phyloP scores from a whole-genome alignment of 2,113 vertebrate species.

The Saguinus imperator region DNA sequence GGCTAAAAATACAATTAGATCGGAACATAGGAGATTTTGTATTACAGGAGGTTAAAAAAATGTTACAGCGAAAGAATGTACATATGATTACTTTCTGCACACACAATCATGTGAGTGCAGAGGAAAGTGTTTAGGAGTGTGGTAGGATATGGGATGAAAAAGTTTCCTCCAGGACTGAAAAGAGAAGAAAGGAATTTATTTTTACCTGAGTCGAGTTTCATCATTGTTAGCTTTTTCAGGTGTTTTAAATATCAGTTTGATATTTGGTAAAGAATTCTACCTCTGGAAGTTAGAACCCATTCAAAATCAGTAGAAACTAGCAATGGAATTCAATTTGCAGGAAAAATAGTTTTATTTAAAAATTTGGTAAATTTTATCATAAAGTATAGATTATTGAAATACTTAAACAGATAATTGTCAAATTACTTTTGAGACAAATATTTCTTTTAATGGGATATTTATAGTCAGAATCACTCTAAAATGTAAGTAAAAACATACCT shows the following conservation, averaged over 20 bases:
- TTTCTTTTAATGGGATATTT: not conserved
- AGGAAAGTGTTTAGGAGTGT: not conserved
- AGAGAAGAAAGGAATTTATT: not conserved
- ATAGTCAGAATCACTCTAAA: not conserved
- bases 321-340: not conserved
- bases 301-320: not conserved
- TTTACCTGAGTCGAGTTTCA: not conserved
- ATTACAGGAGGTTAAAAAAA: not conserved
- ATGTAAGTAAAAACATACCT: not conserved
- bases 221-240: not conserved
- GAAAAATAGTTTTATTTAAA: not conserved
- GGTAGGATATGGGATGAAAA: not conserved
- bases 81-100: not conserved
- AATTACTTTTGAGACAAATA: slow-evolving; percentile 15
- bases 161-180: not conserved
- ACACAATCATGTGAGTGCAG: not conserved
- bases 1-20: not conserved
- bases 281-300: not conserved
- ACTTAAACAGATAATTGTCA: not conserved
- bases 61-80: not conserved
- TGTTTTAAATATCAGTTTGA: not conserved
- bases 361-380: not conserved
- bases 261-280: not conserved
- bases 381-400: not conserved
- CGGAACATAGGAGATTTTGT: not conserved